A percentile compares a stretch with the other conserved stretches of the same genome.
Evolutionary conservation across 2,888 invertebrate species (phyloP).

Genomic region (Galerucella nymphaeae): DNA sequence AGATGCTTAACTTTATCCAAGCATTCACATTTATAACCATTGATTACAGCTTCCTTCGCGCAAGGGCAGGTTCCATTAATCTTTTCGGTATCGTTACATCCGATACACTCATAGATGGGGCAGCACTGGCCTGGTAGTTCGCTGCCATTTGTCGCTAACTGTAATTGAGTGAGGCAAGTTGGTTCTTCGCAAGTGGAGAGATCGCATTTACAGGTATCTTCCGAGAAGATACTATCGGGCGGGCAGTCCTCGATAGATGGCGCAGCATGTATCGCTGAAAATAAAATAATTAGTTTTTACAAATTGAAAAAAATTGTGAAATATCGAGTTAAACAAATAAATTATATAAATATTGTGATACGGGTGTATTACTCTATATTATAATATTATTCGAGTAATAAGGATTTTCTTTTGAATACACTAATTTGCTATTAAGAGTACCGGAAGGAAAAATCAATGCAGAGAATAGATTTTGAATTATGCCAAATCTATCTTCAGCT

Average conservation of each 20-base stretch:
- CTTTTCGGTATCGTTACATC: slow-evolving; percentile 54
- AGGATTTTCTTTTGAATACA: not conserved
- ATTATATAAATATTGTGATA: no score
- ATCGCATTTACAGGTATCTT: slow-evolving; percentile 56
- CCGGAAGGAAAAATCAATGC: slow-evolving; percentile 2
- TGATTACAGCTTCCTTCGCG: slow-evolving; percentile 55
- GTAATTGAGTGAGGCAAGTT: slow-evolving; percentile 51
- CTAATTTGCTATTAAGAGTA: not conserved
- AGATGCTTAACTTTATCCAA: slow-evolving; percentile 54
- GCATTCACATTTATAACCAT: slow-evolving; percentile 56
- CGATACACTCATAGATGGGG: slow-evolving; percentile 57
- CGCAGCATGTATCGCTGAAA: slow-evolving; percentile 50
- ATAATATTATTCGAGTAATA: not conserved
- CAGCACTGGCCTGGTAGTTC: slow-evolving; percentile 57
- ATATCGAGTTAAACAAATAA: no score
- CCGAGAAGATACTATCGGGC: slow-evolving; percentile 53
- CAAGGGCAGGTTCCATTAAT: slow-evolving; percentile 58
- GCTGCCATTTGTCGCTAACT: slow-evolving; percentile 49
- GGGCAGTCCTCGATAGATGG: slow-evolving; percentile 57
- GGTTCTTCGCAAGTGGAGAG: slow-evolving; percentile 54
- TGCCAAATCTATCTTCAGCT: slow-evolving; percentile 33
- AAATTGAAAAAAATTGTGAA: not conserved
- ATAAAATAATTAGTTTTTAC: not conserved
- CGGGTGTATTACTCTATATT: no score
- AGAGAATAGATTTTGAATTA: slow-evolving; percentile 21